These are phyloP conservation scores for Clarias pachynema DNA, from an alignment of 2,797 vertebrate genomes.

Conservation along the genomic window DNA sequence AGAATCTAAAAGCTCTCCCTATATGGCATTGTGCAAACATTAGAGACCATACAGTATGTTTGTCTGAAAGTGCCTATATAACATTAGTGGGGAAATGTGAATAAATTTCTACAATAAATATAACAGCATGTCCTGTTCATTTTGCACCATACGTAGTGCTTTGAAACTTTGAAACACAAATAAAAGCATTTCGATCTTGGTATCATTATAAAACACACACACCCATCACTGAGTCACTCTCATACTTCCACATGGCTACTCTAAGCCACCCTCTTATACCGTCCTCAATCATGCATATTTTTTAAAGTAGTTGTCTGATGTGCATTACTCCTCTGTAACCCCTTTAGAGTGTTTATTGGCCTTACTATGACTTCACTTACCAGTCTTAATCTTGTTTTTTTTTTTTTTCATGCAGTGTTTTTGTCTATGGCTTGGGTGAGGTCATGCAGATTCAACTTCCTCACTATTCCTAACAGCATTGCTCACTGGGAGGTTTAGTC, in stretches of 20 bases:
- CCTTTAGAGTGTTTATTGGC: neutral
- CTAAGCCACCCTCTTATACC: neutral
- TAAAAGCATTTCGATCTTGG: neutral
- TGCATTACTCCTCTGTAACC: neutral
- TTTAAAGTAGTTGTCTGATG: neutral
- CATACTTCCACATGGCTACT: neutral
- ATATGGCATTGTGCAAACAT: neutral
- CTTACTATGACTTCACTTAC: neutral
- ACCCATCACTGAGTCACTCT: neutral
- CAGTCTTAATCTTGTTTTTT: neutral
- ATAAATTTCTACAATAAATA: neutral
- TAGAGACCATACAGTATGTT: neutral
- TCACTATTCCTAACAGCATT: neutral
- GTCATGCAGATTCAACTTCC: neutral
- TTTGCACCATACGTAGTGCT: neutral
- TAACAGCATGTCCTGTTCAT: too few species aligned
- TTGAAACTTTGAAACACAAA: neutral
- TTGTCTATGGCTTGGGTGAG: neutral
- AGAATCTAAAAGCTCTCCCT: constrained; percentile 8
- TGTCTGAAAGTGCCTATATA: neutral
- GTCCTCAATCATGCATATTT: neutral
- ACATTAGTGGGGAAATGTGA: neutral
- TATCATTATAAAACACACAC: neutral
- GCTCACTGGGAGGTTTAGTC: neutral
- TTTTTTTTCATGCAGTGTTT: neutral